Evolutionary conservation across 2,888 invertebrate species (phyloP).

Genomic region (Nymphalis urticae): DNA sequence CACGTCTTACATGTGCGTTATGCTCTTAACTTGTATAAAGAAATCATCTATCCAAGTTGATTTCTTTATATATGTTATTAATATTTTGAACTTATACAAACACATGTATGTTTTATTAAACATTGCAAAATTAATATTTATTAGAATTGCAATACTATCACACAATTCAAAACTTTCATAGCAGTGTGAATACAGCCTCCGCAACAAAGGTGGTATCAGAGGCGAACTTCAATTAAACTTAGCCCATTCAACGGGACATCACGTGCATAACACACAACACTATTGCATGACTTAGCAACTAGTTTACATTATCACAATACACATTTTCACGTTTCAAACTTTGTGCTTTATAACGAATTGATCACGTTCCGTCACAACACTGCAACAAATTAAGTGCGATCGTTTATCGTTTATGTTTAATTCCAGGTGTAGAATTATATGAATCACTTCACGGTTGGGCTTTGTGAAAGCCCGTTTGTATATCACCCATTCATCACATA

Average conservation of each 20-base stretch:
- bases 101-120: no score
- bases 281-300: constrained; percentile 43
- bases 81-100: no score
- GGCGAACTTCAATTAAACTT: constrained; percentile 65
- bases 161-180: neutral
- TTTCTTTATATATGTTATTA: no score
- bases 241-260: constrained; percentile 53
- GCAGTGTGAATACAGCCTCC: constrained; percentile 27
- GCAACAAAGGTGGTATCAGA: constrained; percentile 38
- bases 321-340: constrained; percentile 28
- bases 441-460: no score
- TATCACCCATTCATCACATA: no score
- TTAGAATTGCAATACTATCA: neutral
- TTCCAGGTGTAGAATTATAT: no score
- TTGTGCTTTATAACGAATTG: constrained; percentile 7
- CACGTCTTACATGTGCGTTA: no score
- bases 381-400: neutral
- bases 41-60: no score
- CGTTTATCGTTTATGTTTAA: neutral
- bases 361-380: constrained; percentile 2
- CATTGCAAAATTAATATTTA: neutral
- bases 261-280: constrained; percentile 49
- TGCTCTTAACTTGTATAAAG: no score
- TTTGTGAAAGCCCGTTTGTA: no score
- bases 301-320: constrained; percentile 40